Percentiles rank a stretch among this genome's conserved stretches.
These are phyloP conservation scores for Strix uralensis DNA, from an alignment of 2,113 vertebrate genomes.

Conservation along the genomic window DNA sequence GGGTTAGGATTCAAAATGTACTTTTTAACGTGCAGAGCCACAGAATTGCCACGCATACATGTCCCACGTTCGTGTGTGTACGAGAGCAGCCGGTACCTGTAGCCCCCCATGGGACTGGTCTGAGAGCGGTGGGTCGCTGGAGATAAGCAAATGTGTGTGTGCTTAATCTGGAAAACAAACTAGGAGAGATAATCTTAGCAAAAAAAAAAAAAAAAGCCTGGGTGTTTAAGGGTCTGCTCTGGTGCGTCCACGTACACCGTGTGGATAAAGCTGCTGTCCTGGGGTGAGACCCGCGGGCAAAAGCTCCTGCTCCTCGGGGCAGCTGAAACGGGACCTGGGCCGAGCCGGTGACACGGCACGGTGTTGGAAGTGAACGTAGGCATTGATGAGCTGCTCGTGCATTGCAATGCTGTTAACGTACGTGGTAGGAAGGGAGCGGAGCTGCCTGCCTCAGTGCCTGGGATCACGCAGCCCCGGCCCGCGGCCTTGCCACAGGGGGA, in stretches of 20 bases:
- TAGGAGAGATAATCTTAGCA: background rate
- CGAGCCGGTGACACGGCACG: background rate
- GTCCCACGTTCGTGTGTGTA: too few relatives aligned
- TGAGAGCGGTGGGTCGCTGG: background rate
- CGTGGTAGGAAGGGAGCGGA: background rate
- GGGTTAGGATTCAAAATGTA: background rate
- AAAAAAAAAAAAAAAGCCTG: background rate
- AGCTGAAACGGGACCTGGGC: background rate
- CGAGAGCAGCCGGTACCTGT: background rate
- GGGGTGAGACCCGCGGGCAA: too few relatives aligned
- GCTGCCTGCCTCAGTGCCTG: background rate
- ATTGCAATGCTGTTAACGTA: rapidly evolving
- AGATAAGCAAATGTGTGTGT: background rate
- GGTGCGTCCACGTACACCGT: rapidly evolving
- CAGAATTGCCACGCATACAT: rapidly evolving
- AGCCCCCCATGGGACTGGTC: background rate
- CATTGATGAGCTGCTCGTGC: background rate
- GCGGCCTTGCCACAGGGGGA: rapidly evolving
- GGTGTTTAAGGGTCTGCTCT: background rate
- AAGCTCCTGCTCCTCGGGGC: background rate
- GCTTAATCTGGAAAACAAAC: background rate
- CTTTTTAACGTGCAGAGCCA: background rate
- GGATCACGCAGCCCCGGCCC: background rate
- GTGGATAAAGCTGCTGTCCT: background rate
- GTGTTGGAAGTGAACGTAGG: rapidly evolving